A percentile compares a stretch with the other conserved stretches of the same genome.
phyloP scores from a whole-genome alignment of 2,797 vertebrate species.

The Acrocephalus scirpaceus region DNA sequence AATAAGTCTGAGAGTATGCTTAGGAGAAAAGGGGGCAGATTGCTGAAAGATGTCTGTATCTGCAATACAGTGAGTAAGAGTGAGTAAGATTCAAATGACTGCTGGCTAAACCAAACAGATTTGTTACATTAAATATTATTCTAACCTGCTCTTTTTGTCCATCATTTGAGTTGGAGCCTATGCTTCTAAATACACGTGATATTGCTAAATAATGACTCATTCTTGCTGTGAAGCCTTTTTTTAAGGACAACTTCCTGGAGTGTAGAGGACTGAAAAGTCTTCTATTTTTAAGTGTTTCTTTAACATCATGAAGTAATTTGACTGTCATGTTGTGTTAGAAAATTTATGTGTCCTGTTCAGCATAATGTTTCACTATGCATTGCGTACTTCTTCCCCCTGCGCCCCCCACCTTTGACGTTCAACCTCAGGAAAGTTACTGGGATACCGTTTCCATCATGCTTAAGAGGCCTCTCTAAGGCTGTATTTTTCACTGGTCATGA shows the following conservation, averaged over 20 bases:
- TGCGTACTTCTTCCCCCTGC: not conserved
- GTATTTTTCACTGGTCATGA: not conserved
- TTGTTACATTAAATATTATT: not conserved
- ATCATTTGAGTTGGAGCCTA: not conserved
- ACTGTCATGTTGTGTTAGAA: not conserved
- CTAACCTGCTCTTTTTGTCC: not conserved
- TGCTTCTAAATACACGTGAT: not conserved
- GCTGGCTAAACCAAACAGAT: not conserved
- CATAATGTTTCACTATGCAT: not conserved
- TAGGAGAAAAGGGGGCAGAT: not conserved
- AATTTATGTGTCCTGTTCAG: not conserved
- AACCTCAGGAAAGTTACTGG: not conserved
- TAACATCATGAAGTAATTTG: conserved; percentile 1
- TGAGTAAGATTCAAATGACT: not conserved
- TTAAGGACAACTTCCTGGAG: not conserved
- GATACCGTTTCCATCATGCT: not conserved
- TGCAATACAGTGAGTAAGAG: not conserved
- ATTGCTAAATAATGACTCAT: conserved; percentile 15
- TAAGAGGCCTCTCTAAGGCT: not conserved
- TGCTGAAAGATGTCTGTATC: not conserved
- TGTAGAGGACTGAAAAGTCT: not conserved
- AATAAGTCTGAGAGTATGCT: not conserved
- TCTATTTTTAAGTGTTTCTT: conserved; percentile 39
- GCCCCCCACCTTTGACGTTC: not conserved
- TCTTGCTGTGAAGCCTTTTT: not conserved